Conservation (phyloP, 2,113 vertebrate genomes). For the Eonycteris spelaea region DNA sequence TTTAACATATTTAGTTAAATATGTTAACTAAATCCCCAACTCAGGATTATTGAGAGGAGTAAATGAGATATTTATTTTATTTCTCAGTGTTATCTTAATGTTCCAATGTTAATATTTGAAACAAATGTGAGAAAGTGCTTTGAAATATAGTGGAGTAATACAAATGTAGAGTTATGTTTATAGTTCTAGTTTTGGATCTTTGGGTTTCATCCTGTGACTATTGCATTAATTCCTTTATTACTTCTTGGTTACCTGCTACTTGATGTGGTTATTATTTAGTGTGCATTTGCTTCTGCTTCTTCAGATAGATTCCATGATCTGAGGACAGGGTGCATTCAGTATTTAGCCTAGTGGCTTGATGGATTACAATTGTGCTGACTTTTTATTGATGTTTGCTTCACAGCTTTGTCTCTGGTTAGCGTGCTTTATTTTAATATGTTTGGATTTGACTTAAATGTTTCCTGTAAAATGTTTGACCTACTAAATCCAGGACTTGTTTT, state of each 20-base stretch:
- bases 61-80: constrained; percentile 8
- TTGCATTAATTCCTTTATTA: constrained; percentile 46
- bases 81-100: background rate
- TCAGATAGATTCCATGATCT: constrained; percentile 8
- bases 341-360: constrained; percentile 12
- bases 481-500: constrained; percentile 49
- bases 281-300: constrained; percentile 34
- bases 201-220: background rate
- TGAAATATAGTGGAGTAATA: constrained; percentile 20
- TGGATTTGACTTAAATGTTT: constrained; percentile 46
- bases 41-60: background rate
- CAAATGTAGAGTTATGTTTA: background rate
- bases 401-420: background rate
- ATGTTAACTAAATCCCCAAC: no score
- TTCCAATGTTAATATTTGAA: background rate
- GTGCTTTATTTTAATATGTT: constrained; percentile 56
- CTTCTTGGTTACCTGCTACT: background rate
- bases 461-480: constrained; percentile 33
- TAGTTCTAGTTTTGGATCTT: constrained; percentile 36
- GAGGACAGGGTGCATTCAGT: constrained; percentile 5
- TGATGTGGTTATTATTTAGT: constrained; percentile 43
- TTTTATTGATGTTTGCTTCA: constrained; percentile 38
- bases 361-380: background rate
- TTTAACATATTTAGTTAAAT: background rate
- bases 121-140: constrained; percentile 32